Base-by-base conservation (phyloP, 2,113 vertebrate genomes). In the Pedionomus torquatus region DNA sequence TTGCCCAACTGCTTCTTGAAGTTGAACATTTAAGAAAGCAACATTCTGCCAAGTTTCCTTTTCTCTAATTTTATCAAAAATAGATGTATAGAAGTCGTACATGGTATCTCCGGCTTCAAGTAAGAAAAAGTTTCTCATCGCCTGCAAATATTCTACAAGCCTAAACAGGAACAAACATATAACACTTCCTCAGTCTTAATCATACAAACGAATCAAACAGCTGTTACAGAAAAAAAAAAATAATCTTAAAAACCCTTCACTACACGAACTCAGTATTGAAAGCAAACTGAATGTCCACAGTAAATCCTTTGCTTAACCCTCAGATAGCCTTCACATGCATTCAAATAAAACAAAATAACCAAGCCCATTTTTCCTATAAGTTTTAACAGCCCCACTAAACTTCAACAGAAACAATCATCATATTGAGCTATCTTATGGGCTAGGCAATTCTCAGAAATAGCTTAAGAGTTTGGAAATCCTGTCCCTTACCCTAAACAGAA, bases 21-120 rank as follows among this genome's bases (percentile, higher is more conserved):
- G 98, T 33, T 99, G 99, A 33, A 99, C 98, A 9, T 99, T 99
- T 78, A 99, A 99, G 93, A 99, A 99, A 19, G 99, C 98, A 76
- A 98, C 98, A 97, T 99, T 99, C 97, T 99, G 99, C 99, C 99
- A 99, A 93, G 97, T 98, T 96, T 99, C 99, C 89, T 99, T 99
- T 97, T 99, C 99, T 97, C 99, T 98, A 89, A 99, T 99, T 96
- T 99, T 99, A 90, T 99, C 99, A 98, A 99, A 99, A 97, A 99
- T 99, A 51, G 99, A 99, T 0, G 99, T 99, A 96, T 99, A 99
- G 96, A 99, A 99, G 95, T 99, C 99, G 89, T 99, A 99, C 99
- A 99, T 99, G 49, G 99, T 99, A 97, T 99, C 99, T 46, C 99
- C 99, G n/a, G 99, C 99, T 97, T 99, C 99, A 97, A 99, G 98